These are phyloP conservation scores for Phenacoccus solenopsis DNA, from an alignment of 1,140 invertebrate genomes.

Conservation along the genomic window DNA sequence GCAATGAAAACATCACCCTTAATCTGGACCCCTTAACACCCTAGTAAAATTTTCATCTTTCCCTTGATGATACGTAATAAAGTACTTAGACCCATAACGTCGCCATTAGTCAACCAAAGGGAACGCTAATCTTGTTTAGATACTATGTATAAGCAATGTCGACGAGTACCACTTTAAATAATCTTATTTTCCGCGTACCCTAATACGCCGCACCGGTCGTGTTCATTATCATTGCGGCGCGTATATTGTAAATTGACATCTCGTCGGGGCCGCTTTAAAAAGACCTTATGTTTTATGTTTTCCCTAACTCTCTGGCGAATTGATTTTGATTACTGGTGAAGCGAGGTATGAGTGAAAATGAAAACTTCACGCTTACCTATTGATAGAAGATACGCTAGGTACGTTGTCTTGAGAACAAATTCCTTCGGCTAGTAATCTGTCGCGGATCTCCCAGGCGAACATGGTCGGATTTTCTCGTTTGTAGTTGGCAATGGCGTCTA, in stretches of 20 bases:
- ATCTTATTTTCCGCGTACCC: not conserved
- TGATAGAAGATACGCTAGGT: constrained; percentile 96
- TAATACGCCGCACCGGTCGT: not conserved
- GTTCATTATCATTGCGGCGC: no score
- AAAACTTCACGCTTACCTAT: constrained; percentile 59
- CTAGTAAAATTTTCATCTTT: constrained; percentile 8
- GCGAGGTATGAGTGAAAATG: not conserved
- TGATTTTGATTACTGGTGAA: no score
- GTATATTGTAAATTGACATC: no score
- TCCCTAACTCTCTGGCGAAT: no score
- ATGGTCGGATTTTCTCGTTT: constrained; percentile 98
- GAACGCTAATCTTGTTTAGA: not conserved
- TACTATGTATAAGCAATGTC: not conserved
- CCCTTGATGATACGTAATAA: constrained; percentile 5
- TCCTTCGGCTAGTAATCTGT: constrained; percentile 86
- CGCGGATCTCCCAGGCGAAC: constrained; percentile 99
- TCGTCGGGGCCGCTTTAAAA: no score
- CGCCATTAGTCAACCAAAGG: constrained; percentile 1
- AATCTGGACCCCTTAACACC: constrained; percentile 1
- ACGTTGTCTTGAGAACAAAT: constrained; percentile 98
- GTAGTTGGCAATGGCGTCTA: constrained; percentile 95
- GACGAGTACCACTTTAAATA: constrained; percentile 1
- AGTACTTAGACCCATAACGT: constrained; percentile 1
- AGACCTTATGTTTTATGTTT: no score
- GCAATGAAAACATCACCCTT: constrained; percentile 1